Evolutionary conservation across 2,797 vertebrate genomes (phyloP).

Genomic region (Lacerta bilineata): DNA sequence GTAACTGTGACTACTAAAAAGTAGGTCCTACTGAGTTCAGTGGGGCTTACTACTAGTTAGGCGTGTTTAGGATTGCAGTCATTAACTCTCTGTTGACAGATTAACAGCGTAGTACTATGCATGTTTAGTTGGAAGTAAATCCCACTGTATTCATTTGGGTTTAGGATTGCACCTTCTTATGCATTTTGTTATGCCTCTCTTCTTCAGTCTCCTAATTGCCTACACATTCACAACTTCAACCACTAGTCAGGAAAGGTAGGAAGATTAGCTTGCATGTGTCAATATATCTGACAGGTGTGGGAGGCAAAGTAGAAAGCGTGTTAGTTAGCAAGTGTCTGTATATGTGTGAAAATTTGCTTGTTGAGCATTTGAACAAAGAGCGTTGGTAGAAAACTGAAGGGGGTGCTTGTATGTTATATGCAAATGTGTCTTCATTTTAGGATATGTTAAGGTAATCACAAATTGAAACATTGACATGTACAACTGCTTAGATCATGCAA

Average conservation of each 20-base stretch:
- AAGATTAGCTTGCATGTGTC: neutral
- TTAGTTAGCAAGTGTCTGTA: neutral
- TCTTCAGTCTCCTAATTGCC: neutral
- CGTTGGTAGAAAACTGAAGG: neutral
- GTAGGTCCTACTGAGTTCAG: too few relatives aligned
- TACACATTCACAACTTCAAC: neutral
- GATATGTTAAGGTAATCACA: neutral
- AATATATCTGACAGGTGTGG: neutral
- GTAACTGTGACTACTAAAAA: too few relatives aligned
- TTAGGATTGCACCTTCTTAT: neutral
- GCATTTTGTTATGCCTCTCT: too few relatives aligned
- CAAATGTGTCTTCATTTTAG: neutral
- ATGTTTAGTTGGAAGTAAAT: neutral
- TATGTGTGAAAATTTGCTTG: too few relatives aligned
- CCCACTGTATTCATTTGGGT: neutral
- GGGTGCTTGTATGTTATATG: neutral
- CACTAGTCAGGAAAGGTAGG: neutral
- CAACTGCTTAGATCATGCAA: neutral
- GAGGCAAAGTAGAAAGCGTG: neutral
- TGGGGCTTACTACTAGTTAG: too few relatives aligned
- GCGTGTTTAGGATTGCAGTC: too few relatives aligned
- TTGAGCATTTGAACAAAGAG: constrained; percentile 8
- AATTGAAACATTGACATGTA: neutral
- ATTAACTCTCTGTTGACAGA: neutral
- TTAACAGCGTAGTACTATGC: neutral